phyloP scores from a whole-genome alignment of 2,888 invertebrate species.

The Escarpia spicata region DNA sequence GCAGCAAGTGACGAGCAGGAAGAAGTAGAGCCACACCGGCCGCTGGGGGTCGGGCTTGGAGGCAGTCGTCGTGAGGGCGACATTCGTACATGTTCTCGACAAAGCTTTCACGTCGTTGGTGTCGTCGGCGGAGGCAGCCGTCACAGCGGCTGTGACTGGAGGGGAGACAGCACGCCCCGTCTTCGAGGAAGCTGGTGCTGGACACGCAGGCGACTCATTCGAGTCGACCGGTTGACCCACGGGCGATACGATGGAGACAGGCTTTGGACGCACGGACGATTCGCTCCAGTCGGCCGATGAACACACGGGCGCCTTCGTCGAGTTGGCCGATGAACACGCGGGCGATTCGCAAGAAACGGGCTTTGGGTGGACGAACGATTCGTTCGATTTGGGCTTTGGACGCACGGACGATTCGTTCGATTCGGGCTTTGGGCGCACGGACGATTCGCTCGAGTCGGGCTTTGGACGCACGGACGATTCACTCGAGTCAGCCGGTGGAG shows the following conservation, averaged over 20 bases:
- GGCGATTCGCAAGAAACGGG: too few species aligned
- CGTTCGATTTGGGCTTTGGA: too few species aligned
- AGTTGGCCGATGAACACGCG: too few species aligned
- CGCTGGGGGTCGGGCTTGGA: background rate
- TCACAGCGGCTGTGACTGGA: background rate
- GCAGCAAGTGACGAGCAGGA: background rate
- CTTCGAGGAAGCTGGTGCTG: too few species aligned
- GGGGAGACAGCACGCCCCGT: background rate
- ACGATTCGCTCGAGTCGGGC: too few species aligned
- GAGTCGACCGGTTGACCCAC: background rate
- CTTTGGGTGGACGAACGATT: too few species aligned
- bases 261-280: background rate
- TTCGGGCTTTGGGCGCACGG: too few species aligned
- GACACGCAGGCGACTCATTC: background rate
- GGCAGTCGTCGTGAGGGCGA: background rate
- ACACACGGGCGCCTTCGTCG: too few species aligned
- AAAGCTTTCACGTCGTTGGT: background rate
- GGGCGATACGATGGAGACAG: background rate
- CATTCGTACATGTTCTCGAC: background rate
- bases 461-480: background rate
- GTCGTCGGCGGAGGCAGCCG: background rate
- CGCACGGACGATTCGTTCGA: too few species aligned
- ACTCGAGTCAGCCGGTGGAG: background rate
- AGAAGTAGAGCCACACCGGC: conserved; percentile 3
- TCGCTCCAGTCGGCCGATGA: background rate